phyloP scores from a whole-genome alignment of 1,140 invertebrate genomes.

The Cardiocondyla obscurior region DNA sequence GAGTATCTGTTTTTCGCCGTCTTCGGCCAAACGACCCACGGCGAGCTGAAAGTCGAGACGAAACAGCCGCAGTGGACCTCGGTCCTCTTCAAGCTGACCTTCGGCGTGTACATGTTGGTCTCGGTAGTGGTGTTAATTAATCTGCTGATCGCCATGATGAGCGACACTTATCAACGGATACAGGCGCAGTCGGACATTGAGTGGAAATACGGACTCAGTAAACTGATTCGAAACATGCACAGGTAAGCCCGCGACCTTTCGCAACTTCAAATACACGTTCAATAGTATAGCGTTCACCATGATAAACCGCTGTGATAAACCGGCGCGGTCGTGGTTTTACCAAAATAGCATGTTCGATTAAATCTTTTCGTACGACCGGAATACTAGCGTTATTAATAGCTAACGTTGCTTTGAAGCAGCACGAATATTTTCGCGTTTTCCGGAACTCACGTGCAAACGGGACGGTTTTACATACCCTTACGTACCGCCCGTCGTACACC shows the following conservation, averaged over 20 bases:
- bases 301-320: conserved; percentile 2
- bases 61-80: conserved; percentile 89
- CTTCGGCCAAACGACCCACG: conserved; percentile 97
- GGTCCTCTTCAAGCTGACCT: conserved; percentile 93
- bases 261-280: conserved; percentile 25
- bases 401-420: background rate
- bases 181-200: conserved; percentile 99
- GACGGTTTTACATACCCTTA: background rate
- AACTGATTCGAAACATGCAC: conserved; percentile 99
- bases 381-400: conserved; percentile 3
- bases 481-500: background rate
- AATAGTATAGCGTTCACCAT: background rate
- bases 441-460: background rate
- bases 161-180: conserved; percentile 99
- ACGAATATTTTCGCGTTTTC: background rate
- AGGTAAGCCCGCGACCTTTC: conserved; percentile 80
- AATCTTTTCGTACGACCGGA: conserved; percentile 7
- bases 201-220: conserved; percentile 99
- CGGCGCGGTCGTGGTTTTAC: background rate
- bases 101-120: conserved; percentile 98
- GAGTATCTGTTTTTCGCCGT: conserved; percentile 99
- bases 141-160: conserved; percentile 99
- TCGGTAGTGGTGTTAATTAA: conserved; percentile 99
- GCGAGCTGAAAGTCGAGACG: conserved; percentile 89
- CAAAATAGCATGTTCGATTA: conserved; percentile 21